phyloP scores from a whole-genome alignment of 1,140 invertebrate genomes.

The Calliopsis andreniformis region DNA sequence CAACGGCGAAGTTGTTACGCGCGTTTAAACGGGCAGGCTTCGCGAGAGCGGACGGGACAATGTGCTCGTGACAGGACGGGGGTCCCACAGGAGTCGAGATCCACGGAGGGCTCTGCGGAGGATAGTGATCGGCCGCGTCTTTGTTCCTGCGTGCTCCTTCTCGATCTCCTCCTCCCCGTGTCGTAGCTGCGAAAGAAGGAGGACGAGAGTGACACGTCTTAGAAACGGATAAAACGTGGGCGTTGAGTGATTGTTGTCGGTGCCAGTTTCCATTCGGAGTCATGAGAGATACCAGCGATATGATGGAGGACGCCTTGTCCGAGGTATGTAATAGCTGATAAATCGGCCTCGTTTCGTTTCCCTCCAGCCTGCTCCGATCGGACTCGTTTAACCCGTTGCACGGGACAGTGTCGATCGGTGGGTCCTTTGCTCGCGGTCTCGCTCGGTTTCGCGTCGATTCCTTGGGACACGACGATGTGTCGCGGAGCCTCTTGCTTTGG shows the following conservation, averaged over 20 bases:
- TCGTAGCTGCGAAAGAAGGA: no score
- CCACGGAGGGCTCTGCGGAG: no score
- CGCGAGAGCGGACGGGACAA: slow-evolving; percentile 28
- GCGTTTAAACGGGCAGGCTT: slow-evolving; percentile 31
- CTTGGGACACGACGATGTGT: no score
- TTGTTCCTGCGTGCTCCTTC: no score
- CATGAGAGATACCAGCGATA: slow-evolving; percentile 71
- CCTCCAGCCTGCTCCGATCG: slow-evolving; percentile 2
- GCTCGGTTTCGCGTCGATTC: background rate
- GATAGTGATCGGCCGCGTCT: no score
- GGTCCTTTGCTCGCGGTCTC: no score
- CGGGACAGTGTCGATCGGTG: no score
- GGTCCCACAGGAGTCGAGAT: no score
- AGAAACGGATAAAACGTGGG: slow-evolving; percentile 62
- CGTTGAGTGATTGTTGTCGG: slow-evolving; percentile 70
- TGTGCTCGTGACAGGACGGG: slow-evolving; percentile 59
- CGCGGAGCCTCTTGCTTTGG: no score
- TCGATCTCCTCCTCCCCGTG: no score
- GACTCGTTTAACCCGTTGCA: background rate
- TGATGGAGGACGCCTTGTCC: slow-evolving; percentile 70
- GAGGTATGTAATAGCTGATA: slow-evolving; percentile 64
- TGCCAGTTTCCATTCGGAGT: slow-evolving; percentile 66
- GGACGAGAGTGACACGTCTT: slow-evolving; percentile 24
- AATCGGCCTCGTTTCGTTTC: slow-evolving; percentile 12
- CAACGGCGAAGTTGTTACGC: slow-evolving; percentile 54